A percentile compares a stretch with the other conserved stretches of the same genome.
Evolutionary conservation across 1,140 invertebrate genomes (phyloP).

Genomic region (Aphaenogaster ashmeadi): DNA sequence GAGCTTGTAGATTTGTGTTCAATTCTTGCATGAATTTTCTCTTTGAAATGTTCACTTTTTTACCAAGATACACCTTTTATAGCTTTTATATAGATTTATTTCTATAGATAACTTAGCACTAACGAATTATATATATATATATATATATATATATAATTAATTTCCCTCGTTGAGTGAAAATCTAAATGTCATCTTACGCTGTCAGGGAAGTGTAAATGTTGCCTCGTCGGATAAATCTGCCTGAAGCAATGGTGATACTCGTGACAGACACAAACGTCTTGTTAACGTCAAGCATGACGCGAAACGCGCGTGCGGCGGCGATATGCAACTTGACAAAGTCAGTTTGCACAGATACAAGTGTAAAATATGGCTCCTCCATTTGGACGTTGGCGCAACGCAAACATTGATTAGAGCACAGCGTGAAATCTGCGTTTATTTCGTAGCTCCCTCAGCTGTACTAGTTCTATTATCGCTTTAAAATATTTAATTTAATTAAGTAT

Average conservation of each 20-base stretch:
- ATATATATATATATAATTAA: conserved; percentile 13
- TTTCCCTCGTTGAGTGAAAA: neutral
- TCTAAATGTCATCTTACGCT: conserved; percentile 15
- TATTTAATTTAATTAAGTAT: conserved; percentile 44
- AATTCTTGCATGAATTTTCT: conserved; percentile 4
- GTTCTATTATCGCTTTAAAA: conserved; percentile 9
- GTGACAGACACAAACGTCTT: conserved; percentile 61
- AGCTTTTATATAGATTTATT: conserved; percentile 1
- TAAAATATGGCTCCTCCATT: conserved; percentile 48
- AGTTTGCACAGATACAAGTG: conserved; percentile 47
- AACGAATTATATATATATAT: neutral
- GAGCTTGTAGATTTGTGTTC: neutral
- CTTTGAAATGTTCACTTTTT: neutral
- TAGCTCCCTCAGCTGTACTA: neutral
- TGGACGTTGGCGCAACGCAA: conserved; percentile 17
- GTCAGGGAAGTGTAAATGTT: conserved; percentile 47
- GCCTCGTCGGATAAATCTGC: conserved; percentile 26
- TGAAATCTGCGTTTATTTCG: conserved; percentile 18
- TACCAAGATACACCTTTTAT: neutral
- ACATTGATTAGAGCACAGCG: conserved; percentile 26
- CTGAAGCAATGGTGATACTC: conserved; percentile 51
- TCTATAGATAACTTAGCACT: neutral
- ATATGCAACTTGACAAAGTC: conserved; percentile 59
- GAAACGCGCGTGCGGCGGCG: conserved; percentile 1
- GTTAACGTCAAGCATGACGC: conserved; percentile 51